phyloP scores from a whole-genome alignment of 2,113 vertebrate species.

The Xiphophorus maculatus region DNA sequence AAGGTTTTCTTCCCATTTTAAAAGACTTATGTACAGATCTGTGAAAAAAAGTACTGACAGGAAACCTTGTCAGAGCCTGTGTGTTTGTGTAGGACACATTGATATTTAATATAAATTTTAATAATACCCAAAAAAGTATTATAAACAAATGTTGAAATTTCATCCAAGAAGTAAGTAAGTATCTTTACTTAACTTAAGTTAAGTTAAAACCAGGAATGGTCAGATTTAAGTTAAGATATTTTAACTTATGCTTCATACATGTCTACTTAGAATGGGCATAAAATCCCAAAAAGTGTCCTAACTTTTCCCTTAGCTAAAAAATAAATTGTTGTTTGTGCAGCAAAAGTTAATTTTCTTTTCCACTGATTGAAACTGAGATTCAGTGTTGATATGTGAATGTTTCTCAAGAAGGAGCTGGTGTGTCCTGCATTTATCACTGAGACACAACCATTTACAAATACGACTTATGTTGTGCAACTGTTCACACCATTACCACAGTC shows the following conservation, averaged over 20 bases:
- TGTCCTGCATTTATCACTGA: slow-evolving; percentile 15
- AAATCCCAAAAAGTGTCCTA: too few relatives aligned
- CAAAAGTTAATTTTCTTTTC: too few relatives aligned
- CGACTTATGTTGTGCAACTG: slow-evolving; percentile 24
- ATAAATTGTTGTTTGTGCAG: too few relatives aligned
- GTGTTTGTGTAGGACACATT: neutral
- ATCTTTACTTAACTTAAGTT: too few relatives aligned
- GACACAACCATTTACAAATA: slow-evolving; percentile 37
- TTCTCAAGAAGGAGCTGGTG: too few relatives aligned
- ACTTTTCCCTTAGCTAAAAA: neutral
- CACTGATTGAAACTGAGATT: too few relatives aligned
- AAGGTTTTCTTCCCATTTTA: neutral
- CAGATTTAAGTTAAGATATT: too few relatives aligned
- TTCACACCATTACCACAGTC: slow-evolving; percentile 20
- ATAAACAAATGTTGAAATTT: neutral
- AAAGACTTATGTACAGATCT: neutral
- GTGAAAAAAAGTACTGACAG: neutral
- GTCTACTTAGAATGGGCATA: too few relatives aligned
- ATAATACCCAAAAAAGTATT: neutral
- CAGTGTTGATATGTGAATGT: too few relatives aligned
- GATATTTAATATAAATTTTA: neutral
- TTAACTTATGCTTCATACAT: too few relatives aligned
- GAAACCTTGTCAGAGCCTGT: neutral
- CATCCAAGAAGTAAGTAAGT: neutral
- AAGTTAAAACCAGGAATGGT: too few relatives aligned